Base-by-base conservation (phyloP, 2,888 invertebrate genomes). In the Apomyelois bistriatella region DNA sequence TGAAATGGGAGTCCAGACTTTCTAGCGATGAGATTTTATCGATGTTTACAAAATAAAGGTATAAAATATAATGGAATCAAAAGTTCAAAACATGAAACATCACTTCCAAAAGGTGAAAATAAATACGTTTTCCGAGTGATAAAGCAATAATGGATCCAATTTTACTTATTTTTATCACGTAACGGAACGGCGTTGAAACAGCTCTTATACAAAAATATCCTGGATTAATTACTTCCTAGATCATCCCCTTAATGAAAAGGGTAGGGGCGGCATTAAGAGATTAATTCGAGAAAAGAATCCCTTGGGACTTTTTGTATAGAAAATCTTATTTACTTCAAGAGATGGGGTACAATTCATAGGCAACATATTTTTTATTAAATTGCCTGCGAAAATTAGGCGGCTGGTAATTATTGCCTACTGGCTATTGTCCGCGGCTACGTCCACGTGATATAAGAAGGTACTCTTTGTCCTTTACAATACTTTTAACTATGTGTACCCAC, bases 261-360 rank as follows among this genome's bases (percentile, higher is more conserved):
- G 76, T 76, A 77, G 66, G 68, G 72, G 65, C 62, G 66, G 78
- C 74, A 85, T 85, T 85, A 85, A 81, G 76, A 81, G 83, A 85
- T 86, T 85, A 85, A 82, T 83, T 81, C 75, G 59, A 70, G 75
- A 78, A 40, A 82, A 77, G 81, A 81, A 76, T 77, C 82, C 72
- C 81, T 15, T 51, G 75, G 67, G 82, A 79, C 76, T 76, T 82
- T 76, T 82, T 81, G 79, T 84, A 78, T 76, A 81, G 82, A 76
- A 81, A 83, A 85, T 83, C 81, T 79, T 85, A 83, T 85, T 85
- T 83, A 85, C 79, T 81, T 77, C 73, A 77, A 82, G 76, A 74
- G 74, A 49, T 52, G 62, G 52, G 32, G 9, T 43, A 9, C 49
- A 61, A 66, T 52, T 40, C 17, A 53, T 16, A 48, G 13, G 10